Base-by-base conservation (phyloP, 2,797 vertebrate species). In the Pachyuromys duprasi region DNA sequence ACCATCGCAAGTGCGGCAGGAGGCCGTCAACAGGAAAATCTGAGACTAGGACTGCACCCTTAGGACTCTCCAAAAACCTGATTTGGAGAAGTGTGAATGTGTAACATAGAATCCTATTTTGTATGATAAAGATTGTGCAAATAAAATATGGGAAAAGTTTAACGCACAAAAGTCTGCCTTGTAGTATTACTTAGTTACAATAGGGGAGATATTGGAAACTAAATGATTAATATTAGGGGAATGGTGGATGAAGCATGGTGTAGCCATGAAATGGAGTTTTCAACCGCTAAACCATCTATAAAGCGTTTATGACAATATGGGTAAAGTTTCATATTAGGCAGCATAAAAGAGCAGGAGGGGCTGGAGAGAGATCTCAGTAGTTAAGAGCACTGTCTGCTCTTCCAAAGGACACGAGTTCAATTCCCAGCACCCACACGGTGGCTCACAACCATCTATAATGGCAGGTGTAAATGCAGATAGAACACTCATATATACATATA, bases 51-150 rank as follows among this genome's bases (percentile, higher is more conserved):
- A 96, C 69, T 93, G 49, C 2, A 39, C 24, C 39, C 65, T 45
- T 57, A 45, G 33, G 89, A 26, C 39, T 83, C 76, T 96, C 90
- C 39, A 31, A 8, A 95, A 95, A 74, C 57, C 89, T 79, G 78
- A 94, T 94, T 95, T 96, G 62, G 93, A 95, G 82, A 42, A 81
- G 75, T 55, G 22, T 95, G 72, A 91, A 86, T 93, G 79, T 90
- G 67, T 28, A 70, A 94, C 87, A 91, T n/a, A 95, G 57, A 74
- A 72, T 81, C 94, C 62, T 97, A 95, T 97, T 98, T 97, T 96
- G 62, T 96, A 5, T 97, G 96, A 97, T 97, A 96, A 98, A 97
- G 97, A 62, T 89, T 74, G 53, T 76, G 24, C 75, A 89, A 95
- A 92, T 57, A 76, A 57, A 69, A 80, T 72, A 87, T 24, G 31